These are phyloP conservation scores for Brachionus rotundiformis DNA, from an alignment of 1,140 invertebrate species.

Conservation along the genomic window DNA sequence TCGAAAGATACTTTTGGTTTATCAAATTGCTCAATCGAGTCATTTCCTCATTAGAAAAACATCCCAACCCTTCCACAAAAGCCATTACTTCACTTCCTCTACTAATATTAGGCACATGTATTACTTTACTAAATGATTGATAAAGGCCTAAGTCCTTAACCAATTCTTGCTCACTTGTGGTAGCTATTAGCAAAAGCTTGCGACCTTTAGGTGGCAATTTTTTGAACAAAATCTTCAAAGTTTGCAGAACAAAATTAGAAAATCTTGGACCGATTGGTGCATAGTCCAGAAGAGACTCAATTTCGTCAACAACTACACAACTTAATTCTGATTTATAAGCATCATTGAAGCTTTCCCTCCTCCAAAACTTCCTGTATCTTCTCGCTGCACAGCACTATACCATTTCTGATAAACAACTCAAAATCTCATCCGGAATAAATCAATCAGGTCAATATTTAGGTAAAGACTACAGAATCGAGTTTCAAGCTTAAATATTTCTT, in stretches of 20 bases:
- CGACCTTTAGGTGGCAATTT: conserved; percentile 77
- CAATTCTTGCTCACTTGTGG: conserved; percentile 33
- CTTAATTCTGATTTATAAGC: conserved; percentile 93
- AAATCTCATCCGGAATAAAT: no score
- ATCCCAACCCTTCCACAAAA: conserved; percentile 29
- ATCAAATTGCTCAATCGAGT: neutral
- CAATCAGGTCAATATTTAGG: no score
- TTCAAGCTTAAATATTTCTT: no score
- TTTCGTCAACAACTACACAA: conserved; percentile 95
- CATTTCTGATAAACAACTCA: conserved; percentile 78
- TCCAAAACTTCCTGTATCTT: conserved; percentile 80
- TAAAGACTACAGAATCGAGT: no score
- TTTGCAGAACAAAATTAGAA: conserved; percentile 93
- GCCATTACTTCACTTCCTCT: conserved; percentile 17
- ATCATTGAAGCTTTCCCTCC: conserved; percentile 93
- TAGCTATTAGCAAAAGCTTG: conserved; percentile 50
- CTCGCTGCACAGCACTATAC: conserved; percentile 87
- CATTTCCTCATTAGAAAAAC: conserved; percentile 34
- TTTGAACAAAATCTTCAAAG: conserved; percentile 87
- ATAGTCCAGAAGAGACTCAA: conserved; percentile 90
- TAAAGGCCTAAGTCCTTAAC: conserved; percentile 39
- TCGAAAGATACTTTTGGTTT: conserved; percentile 22
- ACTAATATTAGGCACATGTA: conserved; percentile 44
- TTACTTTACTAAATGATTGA: conserved; percentile 51
- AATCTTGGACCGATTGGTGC: conserved; percentile 94